Evolutionary conservation across 1,140 invertebrate species (phyloP).

Genomic region (Brachionus rotundiformis): DNA sequence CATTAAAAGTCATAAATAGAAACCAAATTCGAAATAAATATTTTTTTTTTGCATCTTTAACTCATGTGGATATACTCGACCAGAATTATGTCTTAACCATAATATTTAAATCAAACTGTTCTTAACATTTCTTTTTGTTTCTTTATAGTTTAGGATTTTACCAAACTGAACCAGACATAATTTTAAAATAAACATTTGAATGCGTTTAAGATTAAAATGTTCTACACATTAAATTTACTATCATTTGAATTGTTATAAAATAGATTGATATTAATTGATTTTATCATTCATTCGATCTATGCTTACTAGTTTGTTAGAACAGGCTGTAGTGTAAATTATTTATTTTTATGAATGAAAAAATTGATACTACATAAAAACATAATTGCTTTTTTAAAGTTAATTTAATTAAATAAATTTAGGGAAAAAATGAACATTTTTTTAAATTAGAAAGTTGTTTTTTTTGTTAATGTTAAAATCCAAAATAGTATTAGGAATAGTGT

Average conservation of each 20-base stretch:
- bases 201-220: no score
- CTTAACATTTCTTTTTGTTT: no score
- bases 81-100: background rate
- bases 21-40: background rate
- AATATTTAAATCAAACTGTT: background rate
- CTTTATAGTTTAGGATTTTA: no score
- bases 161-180: no score
- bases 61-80: background rate
- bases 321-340: no score
- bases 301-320: background rate
- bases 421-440: no score
- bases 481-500: background rate
- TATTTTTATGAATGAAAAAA: background rate
- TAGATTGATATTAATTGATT: background rate
- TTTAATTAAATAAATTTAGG: no score
- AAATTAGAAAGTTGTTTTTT: no score
- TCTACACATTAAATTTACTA: background rate
- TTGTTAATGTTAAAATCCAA: background rate
- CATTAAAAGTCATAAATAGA: background rate
- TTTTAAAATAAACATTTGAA: no score
- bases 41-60: background rate
- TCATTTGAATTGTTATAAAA: background rate
- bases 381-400: no score
- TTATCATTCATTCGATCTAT: background rate
- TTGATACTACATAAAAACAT: no score